These are phyloP conservation scores for Coptodon bakossiorum DNA, from an alignment of 2,113 vertebrate genomes.

Conservation along the genomic window DNA sequence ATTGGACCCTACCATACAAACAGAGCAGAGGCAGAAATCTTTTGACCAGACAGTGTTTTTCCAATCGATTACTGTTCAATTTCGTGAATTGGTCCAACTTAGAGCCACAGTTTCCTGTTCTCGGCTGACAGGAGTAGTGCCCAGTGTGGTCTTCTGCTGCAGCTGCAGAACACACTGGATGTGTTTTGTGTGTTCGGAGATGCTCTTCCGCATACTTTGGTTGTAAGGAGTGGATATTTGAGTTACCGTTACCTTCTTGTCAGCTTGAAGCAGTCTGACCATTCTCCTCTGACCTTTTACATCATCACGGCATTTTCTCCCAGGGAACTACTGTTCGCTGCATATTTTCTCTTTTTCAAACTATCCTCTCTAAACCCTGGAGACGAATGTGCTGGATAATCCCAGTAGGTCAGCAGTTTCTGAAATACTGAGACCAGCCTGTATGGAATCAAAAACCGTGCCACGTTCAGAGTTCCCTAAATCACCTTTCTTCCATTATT, in stretches of 20 bases:
- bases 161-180: neutral
- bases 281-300: neutral
- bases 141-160: neutral
- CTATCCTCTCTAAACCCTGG: neutral
- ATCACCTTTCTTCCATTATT: neutral
- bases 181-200: neutral
- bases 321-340: neutral
- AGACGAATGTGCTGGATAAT: neutral
- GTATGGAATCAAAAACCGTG: neutral
- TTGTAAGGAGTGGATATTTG: neutral
- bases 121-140: fast-evolving
- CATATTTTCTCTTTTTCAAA: neutral
- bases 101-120: neutral
- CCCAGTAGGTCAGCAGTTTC: neutral
- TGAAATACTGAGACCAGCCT: neutral
- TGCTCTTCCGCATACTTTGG: neutral
- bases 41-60: neutral
- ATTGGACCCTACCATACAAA: neutral
- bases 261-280: neutral
- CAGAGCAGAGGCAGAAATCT: neutral
- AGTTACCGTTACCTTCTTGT: neutral
- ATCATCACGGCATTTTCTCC: neutral
- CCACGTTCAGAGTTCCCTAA: neutral
- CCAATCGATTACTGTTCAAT: neutral
- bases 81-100: neutral